phyloP scores from a whole-genome alignment of 1,140 invertebrate genomes.

The Zaprionus ghesquierei region DNA sequence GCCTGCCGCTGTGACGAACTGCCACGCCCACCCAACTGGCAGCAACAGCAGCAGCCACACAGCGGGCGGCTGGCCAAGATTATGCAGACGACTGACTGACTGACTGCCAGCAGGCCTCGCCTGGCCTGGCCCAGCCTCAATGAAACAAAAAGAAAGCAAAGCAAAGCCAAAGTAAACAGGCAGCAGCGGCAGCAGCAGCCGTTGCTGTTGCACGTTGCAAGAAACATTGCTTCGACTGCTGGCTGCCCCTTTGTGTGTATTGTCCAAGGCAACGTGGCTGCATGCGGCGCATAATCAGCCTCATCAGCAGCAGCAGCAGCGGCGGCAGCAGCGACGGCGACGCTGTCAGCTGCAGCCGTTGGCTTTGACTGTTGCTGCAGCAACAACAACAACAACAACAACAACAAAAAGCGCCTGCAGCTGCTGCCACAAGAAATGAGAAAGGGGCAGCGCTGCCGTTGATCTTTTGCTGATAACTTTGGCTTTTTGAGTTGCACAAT shows the following conservation, averaged over 20 bases:
- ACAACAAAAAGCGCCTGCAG: slow-evolving; percentile 62
- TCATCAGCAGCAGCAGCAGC: slow-evolving; percentile 61
- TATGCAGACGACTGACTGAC: slow-evolving; percentile 45
- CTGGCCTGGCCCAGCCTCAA: not conserved
- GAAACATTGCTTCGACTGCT: slow-evolving; percentile 38
- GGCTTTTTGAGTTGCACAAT: slow-evolving; percentile 57
- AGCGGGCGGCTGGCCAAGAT: slow-evolving; percentile 62
- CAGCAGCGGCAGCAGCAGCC: slow-evolving; percentile 46
- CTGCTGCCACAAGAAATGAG: slow-evolving; percentile 42
- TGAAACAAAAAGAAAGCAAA: slow-evolving; percentile 60
- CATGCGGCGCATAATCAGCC: slow-evolving; percentile 78
- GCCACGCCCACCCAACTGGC: not conserved
- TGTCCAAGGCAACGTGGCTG: slow-evolving; percentile 59
- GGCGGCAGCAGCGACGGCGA: slow-evolving; percentile 6
- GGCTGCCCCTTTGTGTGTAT: slow-evolving; percentile 36
- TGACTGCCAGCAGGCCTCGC: not conserved
- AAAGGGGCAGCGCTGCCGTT: slow-evolving; percentile 54
- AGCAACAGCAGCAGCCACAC: slow-evolving; percentile 7
- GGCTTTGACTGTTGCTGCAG: slow-evolving; percentile 46
- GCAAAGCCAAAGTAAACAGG: slow-evolving; percentile 37
- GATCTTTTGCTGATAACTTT: slow-evolving; percentile 80
- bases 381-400: slow-evolving; percentile 53
- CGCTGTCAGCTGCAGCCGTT: slow-evolving; percentile 40
- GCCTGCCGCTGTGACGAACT: not conserved
- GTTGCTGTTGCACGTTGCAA: slow-evolving; percentile 28